Conservation (phyloP, 2,797 vertebrate genomes). For the Gambelia wislizenii region DNA sequence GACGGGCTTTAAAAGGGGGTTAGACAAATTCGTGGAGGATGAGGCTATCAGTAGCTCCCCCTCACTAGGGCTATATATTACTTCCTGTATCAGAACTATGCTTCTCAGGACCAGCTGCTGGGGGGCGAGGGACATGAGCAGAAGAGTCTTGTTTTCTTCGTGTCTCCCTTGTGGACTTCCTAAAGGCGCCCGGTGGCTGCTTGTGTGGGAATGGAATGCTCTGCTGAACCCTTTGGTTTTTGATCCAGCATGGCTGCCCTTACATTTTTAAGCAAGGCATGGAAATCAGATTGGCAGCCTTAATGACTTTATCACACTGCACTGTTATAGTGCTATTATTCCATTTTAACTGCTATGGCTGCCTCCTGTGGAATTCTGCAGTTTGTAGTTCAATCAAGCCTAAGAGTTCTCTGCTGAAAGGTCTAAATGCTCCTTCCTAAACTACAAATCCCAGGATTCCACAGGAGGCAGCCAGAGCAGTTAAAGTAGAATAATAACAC, state of each 20-base stretch:
- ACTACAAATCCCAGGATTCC: no score
- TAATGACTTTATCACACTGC: no score
- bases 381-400: no score
- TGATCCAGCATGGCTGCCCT: neutral
- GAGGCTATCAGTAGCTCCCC: neutral
- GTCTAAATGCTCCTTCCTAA: no score
- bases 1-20: neutral
- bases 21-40: neutral
- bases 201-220: neutral
- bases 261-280: neutral
- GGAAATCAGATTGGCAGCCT: neutral
- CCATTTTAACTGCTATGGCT: no score
- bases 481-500: no score
- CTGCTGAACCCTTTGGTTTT: neutral
- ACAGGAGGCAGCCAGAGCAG: no score
- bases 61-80: neutral
- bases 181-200: neutral
- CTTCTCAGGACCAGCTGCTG: neutral
- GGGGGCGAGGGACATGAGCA: neutral
- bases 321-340: no score
- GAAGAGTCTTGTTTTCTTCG: neutral
- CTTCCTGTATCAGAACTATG: neutral
- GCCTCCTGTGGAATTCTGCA: no score
- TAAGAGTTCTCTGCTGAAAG: no score
- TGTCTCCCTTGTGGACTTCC: neutral